These are phyloP conservation scores for Eciton burchellii DNA, from an alignment of 1,140 invertebrate genomes.

Conservation along the genomic window DNA sequence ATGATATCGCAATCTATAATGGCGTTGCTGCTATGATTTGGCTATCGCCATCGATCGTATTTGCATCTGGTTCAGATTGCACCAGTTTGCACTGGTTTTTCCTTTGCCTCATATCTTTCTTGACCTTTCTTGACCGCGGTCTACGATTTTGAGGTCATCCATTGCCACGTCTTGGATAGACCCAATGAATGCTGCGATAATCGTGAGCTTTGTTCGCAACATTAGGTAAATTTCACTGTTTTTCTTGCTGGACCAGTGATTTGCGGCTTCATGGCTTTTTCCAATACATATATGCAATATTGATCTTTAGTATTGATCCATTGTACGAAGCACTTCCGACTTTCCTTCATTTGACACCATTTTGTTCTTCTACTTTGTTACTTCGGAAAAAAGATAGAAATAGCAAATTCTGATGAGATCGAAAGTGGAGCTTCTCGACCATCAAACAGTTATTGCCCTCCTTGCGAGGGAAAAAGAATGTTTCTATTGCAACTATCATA, in stretches of 20 bases:
- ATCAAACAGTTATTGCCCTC: no score
- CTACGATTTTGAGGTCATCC: constrained; percentile 81
- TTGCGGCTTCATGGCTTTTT: constrained; percentile 98
- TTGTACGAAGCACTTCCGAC: no score
- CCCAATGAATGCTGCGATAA: constrained; percentile 87
- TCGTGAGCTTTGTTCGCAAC: constrained; percentile 96
- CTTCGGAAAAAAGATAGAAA: no score
- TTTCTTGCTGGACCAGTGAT: constrained; percentile 97
- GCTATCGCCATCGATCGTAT: constrained; percentile 80
- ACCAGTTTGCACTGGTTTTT: constrained; percentile 83
- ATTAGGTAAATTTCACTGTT: constrained; percentile 97
- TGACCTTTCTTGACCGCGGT: constrained; percentile 81
- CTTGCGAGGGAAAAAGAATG: no score
- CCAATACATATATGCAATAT: no score
- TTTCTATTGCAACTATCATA: no score
- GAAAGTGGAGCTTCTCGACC: no score
- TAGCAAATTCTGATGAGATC: no score
- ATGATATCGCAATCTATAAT: constrained; percentile 84
- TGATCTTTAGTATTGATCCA: no score
- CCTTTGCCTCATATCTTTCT: constrained; percentile 83
- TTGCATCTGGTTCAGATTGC: no score
- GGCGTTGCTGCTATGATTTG: constrained; percentile 77
- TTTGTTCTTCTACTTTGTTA: no score
- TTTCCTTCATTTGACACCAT: no score
- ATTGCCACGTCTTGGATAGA: constrained; percentile 86